These are phyloP conservation scores for Gobius niger DNA, from an alignment of 2,113 vertebrate species.

Conservation along the genomic window DNA sequence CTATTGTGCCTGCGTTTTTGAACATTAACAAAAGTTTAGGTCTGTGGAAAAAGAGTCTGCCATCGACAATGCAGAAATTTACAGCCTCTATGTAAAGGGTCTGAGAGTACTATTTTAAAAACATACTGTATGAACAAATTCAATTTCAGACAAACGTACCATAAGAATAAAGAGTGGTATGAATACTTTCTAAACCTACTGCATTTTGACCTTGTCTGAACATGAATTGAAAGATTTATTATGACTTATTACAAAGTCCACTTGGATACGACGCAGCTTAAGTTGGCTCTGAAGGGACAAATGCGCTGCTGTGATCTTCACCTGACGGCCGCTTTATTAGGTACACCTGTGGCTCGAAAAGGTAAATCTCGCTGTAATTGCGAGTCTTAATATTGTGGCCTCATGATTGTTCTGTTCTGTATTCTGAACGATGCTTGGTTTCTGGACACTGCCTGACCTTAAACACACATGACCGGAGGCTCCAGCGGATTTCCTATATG, in stretches of 20 bases:
- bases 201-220: slow-evolving; percentile 17
- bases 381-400: background rate
- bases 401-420: slow-evolving; percentile 20
- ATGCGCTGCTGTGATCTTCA: slow-evolving; percentile 22
- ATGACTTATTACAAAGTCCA: slow-evolving; percentile 27
- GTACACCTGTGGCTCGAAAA: background rate
- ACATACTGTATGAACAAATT: no score
- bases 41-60: no score
- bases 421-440: slow-evolving; percentile 35
- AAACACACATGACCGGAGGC: slow-evolving; percentile 38
- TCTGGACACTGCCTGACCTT: slow-evolving; percentile 50
- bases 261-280: slow-evolving; percentile 24
- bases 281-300: slow-evolving; percentile 30
- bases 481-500: slow-evolving; percentile 30
- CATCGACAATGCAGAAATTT: no score
- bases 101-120: no score
- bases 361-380: background rate
- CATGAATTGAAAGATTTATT: slow-evolving; percentile 34
- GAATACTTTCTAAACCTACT: no score
- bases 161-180: no score
- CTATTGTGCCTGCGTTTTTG: no score
- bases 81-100: no score
- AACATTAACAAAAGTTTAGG: no score
- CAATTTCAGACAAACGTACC: no score
- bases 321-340: background rate